Conservation (phyloP, 1,140 invertebrate genomes). For the Aphaenogaster floridana region DNA sequence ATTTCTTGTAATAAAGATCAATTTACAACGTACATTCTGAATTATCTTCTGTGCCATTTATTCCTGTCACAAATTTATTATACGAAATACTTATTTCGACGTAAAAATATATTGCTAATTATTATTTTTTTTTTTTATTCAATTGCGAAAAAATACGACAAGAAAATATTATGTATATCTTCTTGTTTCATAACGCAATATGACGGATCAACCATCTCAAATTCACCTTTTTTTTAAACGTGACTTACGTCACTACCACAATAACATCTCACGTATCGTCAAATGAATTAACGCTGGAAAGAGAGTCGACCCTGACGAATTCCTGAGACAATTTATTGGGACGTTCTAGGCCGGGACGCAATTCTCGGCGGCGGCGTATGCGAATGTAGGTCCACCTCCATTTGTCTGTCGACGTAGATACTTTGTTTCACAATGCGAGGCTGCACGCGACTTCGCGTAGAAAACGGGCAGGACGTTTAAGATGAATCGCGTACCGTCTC, state of each 20-base stretch:
- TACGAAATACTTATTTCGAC: neutral
- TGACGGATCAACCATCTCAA: neutral
- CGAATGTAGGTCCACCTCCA: conserved; percentile 74
- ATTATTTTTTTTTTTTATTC: neutral
- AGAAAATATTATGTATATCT: neutral
- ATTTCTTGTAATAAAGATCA: conserved; percentile 87
- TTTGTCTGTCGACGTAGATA: conserved; percentile 46
- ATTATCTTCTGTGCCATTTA: neutral
- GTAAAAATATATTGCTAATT: neutral
- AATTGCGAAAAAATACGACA: neutral
- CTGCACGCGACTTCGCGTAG: conserved; percentile 33
- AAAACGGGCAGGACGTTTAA: conserved; percentile 26
- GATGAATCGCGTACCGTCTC: conserved; percentile 7
- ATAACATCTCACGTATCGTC: conserved; percentile 41
- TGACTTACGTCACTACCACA: neutral
- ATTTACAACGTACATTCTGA: conserved; percentile 81
- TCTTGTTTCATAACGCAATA: neutral
- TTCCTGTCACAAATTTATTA: neutral
- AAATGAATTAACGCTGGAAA: conserved; percentile 22
- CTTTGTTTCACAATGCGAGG: conserved; percentile 45
- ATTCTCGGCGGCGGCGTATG: conserved; percentile 51
- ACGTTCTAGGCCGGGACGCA: conserved; percentile 61
- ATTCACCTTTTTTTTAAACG: conserved; percentile 19
- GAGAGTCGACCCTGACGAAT: conserved; percentile 54
- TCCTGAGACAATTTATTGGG: conserved; percentile 70